phyloP scores from a whole-genome alignment of 2,797 vertebrate genomes.

The Megalops cyprinoides region DNA sequence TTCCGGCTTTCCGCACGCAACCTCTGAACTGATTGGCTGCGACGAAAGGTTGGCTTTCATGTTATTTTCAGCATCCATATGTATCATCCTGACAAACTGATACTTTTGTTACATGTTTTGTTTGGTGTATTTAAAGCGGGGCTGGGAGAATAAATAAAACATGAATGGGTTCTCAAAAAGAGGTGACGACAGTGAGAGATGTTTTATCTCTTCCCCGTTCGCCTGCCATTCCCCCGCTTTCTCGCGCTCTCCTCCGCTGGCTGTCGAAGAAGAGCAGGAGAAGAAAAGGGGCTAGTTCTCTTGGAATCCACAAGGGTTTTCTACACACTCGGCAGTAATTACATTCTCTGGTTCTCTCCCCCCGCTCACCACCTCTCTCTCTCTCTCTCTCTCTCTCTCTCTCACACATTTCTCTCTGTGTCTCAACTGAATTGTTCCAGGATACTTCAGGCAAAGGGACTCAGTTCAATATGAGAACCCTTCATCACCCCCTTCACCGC shows the following conservation, averaged over 20 bases:
- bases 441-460: slow-evolving; percentile 27
- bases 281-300: slow-evolving; percentile 26
- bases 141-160: slow-evolving; percentile 30
- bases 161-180: slow-evolving; percentile 5
- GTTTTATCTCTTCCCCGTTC: neutral
- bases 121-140: slow-evolving; percentile 19
- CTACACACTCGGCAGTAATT: slow-evolving; percentile 46
- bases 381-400: slow-evolving; percentile 29
- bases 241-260: slow-evolving; percentile 14
- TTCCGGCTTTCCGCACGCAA: neutral
- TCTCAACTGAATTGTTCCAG: slow-evolving; percentile 32
- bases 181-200: neutral
- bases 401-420: slow-evolving; percentile 40
- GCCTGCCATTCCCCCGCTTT: neutral
- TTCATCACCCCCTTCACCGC: slow-evolving; percentile 1
- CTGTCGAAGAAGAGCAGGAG: neutral
- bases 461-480: slow-evolving; percentile 22
- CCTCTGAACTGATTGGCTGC: neutral
- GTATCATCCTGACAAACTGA: slow-evolving; percentile 17
- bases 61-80: neutral
- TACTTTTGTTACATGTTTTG: slow-evolving; percentile 19
- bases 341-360: slow-evolving; percentile 23
- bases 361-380: neutral
- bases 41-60: slow-evolving; percentile 14
- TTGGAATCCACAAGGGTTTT: slow-evolving; percentile 27